Evolutionary conservation across 2,888 invertebrate species (phyloP).

Genomic region (Drosophila fungiperda): DNA sequence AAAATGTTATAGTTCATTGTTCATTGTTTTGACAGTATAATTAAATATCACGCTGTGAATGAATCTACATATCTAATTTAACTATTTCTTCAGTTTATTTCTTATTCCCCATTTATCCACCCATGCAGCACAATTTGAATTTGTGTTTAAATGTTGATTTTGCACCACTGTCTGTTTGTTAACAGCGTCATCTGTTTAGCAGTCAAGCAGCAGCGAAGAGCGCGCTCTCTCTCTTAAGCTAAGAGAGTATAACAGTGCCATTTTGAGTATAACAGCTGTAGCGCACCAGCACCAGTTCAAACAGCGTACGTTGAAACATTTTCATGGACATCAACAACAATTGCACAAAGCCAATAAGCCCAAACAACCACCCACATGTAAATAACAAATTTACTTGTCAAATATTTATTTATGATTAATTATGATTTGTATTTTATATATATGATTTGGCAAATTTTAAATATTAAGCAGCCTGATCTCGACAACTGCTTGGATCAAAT

Average conservation of each 20-base stretch:
- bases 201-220: slow-evolving; percentile 14
- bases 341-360: background rate
- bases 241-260: slow-evolving; percentile 49
- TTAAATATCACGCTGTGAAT: background rate
- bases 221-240: slow-evolving; percentile 12
- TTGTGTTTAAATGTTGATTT: slow-evolving; percentile 5
- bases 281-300: slow-evolving; percentile 15
- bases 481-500: slow-evolving; percentile 18
- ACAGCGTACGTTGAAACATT: slow-evolving; percentile 30
- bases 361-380: slow-evolving; percentile 8
- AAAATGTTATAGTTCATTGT: background rate
- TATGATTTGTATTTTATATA: slow-evolving; percentile 1
- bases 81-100: background rate
- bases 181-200: slow-evolving; percentile 14
- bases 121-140: background rate
- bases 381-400: background rate
- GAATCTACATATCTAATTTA: background rate
- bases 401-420: background rate
- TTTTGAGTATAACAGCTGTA: slow-evolving; percentile 45
- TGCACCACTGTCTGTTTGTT: slow-evolving; percentile 52
- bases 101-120: background rate
- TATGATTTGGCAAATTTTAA: slow-evolving; percentile 9
- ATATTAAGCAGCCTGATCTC: slow-evolving; percentile 29
- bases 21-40: background rate
- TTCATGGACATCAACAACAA: slow-evolving; percentile 15